Evolutionary conservation across 2,888 invertebrate species (phyloP), one percentile per base, ranked within the genome.

Genomic region (Aphidius colemani): DNA sequence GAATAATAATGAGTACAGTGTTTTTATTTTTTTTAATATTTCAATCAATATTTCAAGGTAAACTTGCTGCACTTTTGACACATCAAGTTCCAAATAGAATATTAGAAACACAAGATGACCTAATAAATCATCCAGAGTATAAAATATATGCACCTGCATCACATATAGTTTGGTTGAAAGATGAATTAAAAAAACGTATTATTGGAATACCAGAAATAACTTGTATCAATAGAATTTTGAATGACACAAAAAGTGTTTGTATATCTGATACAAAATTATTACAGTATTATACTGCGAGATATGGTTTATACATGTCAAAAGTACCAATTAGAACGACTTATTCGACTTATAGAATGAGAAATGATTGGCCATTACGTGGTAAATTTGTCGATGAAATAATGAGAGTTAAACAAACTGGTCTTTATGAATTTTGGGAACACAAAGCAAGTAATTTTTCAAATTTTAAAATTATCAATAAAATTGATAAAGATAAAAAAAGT

Each of bases 41-140:
- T n/a, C 49, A 49, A 10, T n/a, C 49, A 11, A 49, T 49, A 7
- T 49, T 49, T n/a, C 49, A 49, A 49, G 49, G 49, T 13, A 49
- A 49, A 5, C 11, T 49, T 4, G 10, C 49, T 7, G 49, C 49
- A n/a, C 11, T 49, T 7, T n/a, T 49, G 7, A 49, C 49, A 7
- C n/a, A 10, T n/a, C n/a, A n/a, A 7, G 7, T 49, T 7, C 49
- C 49, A n/a, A 13, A 49, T 7, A 7, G 7, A 7, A n/a, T 11
- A 11, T 49, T 49, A 11, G 13, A 49, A n/a, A 49, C 49, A 11
- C 7, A n/a, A 11, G n/a, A n/a, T 5, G 49, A 49, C 6, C 6
- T 49, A 13, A 49, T 11, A 13, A 7, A 7, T 49, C 49, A 49
- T 49, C 49, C 49, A 11, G 11, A 49, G 3, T 11, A 49, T 7